Evolutionary conservation across 2,888 invertebrate species (phyloP).

Genomic region (Lysandra coridon): DNA sequence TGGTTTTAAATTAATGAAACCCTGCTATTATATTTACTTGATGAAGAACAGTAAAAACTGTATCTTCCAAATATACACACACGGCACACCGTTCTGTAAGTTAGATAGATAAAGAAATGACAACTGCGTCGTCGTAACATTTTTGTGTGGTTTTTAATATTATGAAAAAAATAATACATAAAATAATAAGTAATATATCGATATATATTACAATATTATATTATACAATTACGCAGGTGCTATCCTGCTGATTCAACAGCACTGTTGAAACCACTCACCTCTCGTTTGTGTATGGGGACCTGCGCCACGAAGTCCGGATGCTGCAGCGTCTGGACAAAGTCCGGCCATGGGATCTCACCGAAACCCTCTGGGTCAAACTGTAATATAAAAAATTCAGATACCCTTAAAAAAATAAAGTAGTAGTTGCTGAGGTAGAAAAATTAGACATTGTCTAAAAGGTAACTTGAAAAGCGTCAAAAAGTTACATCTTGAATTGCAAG

Average conservation of each 20-base stretch:
- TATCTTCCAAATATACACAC: too few species aligned
- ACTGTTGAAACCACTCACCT: constrained; percentile 64
- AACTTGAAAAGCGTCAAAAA: not conserved
- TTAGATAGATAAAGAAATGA: too few species aligned
- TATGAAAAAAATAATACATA: too few species aligned
- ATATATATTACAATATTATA: too few species aligned
- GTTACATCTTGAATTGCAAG: not conserved
- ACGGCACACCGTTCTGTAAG: too few species aligned
- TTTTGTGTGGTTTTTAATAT: too few species aligned
- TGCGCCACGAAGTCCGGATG: constrained; percentile 88
- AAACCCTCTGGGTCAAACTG: constrained; percentile 96
- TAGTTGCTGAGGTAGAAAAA: not conserved
- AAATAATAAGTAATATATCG: too few species aligned
- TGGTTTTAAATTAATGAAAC: not conserved
- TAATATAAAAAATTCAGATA: constrained; percentile 46
- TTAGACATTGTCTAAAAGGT: not conserved
- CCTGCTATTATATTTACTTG: too few species aligned
- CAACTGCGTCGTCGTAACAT: too few species aligned
- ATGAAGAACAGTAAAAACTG: too few species aligned
- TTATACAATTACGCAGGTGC: too few species aligned
- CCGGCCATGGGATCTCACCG: constrained; percentile 93
- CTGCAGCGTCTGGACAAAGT: constrained; percentile 88
- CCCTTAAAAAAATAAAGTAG: constrained; percentile 29
- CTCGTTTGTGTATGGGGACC: constrained; percentile 87
- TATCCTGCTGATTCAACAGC: too few species aligned